Conservation (phyloP, 2,113 vertebrate species). For the Eclectus roratus region DNA sequence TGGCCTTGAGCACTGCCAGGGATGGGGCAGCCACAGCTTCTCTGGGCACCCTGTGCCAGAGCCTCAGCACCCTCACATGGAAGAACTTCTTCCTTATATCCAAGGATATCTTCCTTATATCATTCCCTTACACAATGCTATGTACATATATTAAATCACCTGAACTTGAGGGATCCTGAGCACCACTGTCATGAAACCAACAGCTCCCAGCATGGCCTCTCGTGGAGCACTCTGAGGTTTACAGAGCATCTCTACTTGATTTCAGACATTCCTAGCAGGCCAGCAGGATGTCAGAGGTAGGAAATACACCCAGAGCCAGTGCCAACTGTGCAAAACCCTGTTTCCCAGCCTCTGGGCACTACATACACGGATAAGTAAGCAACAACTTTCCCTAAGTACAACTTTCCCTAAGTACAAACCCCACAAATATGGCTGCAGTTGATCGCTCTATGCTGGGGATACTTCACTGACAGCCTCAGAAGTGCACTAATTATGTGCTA, state of each 20-base stretch:
- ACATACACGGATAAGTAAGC: fast-evolving
- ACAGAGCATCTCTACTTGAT: background rate
- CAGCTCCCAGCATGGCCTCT: background rate
- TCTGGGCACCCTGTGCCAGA: no score
- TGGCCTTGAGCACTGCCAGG: no score
- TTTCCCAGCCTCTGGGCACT: fast-evolving
- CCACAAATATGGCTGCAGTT: background rate
- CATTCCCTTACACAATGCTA: background rate
- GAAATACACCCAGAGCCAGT: background rate
- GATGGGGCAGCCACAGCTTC: no score
- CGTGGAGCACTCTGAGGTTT: no score
- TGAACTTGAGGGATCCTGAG: background rate
- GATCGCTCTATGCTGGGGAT: background rate
- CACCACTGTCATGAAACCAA: background rate
- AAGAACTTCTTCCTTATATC: no score
- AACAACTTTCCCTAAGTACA: no score
- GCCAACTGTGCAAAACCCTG: fast-evolving
- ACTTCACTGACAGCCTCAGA: background rate
- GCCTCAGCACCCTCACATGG: no score
- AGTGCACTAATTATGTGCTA: background rate
- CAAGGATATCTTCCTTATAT: no score
- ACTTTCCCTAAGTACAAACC: background rate
- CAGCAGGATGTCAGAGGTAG: background rate
- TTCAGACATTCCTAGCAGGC: background rate
- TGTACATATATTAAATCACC: background rate